Evolutionary conservation across 2,888 invertebrate species (phyloP), one percentile per base, ranked within the genome.

Genomic region (Acanthopleura granulata): DNA sequence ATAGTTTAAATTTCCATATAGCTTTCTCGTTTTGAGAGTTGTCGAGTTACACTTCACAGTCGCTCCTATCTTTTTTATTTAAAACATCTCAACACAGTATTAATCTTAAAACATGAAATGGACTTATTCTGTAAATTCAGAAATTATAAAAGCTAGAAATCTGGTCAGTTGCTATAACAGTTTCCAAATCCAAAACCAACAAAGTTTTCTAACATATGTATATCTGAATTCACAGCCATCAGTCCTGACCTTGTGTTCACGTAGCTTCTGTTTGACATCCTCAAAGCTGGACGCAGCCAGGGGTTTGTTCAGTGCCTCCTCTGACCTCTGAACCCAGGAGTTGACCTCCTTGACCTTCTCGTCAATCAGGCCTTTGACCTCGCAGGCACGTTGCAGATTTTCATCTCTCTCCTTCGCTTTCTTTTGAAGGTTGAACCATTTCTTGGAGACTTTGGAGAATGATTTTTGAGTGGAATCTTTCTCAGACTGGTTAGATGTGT

Each of bases 341-440:
- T 79, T 79, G 22, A 89, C 75, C 49, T 80, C 75, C 30, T 78
- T 81, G 22, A 85, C 76, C 29, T 82, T 79, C 61, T 85, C 84
- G 29, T 82, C 79, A 75, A 87, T 86, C 12, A 79, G 79, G 40
- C 76, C 78, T 40, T 81, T 76, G 22, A 88, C 75, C 11, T 83
- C 83, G 29, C 82, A 81, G 9, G 86, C 86, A 75, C 87, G 86
- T 25, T 82, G 76, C 51, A 88, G 80, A 50, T 85, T 82, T n/a
- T 76, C 79, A 6, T 83, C 79, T 66, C 82, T 84, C 72, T 84
- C 82, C 6, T 82, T 84, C 0, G 84, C 79, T 71, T 78, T 75
- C 0, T 82, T 78, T 78, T 87, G 85, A 16, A 88, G 78, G 11
- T 82, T 75, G 22, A 82, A 76, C 87, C 86, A 87, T 75, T 83